phyloP scores from a whole-genome alignment of 2,797 vertebrate species.

The Gymnoscopelus microlampas region DNA sequence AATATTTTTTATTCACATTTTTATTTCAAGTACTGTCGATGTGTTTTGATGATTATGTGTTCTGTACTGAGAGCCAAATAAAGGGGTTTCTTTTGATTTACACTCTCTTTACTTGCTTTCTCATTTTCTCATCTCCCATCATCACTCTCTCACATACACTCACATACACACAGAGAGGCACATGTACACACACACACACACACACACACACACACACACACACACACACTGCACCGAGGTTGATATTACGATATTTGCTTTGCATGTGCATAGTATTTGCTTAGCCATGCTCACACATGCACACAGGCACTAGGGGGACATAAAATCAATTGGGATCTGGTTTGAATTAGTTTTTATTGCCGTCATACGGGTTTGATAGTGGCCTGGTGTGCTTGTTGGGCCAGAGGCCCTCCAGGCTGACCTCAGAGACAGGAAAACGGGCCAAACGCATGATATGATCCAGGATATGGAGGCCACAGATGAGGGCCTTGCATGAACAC shows the following conservation, averaged over 20 bases:
- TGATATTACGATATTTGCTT: conserved; percentile 45
- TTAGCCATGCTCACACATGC: conserved; percentile 33
- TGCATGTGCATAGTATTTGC: conserved; percentile 31
- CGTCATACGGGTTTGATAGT: conserved; percentile 60
- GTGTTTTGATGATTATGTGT: conserved; percentile 61
- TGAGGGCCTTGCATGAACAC: conserved; percentile 45
- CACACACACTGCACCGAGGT: conserved; percentile 10
- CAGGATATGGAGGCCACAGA: conserved; percentile 51
- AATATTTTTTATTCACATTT: conserved; percentile 63
- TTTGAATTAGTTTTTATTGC: conserved; percentile 64
- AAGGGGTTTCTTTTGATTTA: conserved; percentile 60
- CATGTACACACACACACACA: conserved; percentile 7
- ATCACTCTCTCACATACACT: conserved; percentile 11
- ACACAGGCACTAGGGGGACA: conserved; percentile 28
- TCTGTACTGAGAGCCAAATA: conserved; percentile 68
- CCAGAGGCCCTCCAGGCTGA: conserved; percentile 52
- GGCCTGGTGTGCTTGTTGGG: conserved; percentile 57
- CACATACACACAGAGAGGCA: background rate
- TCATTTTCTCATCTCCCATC: conserved; percentile 17
- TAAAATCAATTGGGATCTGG: conserved; percentile 50
- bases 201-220: conserved; percentile 6
- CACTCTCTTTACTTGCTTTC: conserved; percentile 23
- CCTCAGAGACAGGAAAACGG: conserved; percentile 65
- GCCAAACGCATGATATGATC: conserved; percentile 60
- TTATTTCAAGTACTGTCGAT: conserved; percentile 73